Evolutionary conservation across 2,888 invertebrate species (phyloP), one percentile per base, ranked within the genome.

Genomic region (Eumacrocentrus americanus): DNA sequence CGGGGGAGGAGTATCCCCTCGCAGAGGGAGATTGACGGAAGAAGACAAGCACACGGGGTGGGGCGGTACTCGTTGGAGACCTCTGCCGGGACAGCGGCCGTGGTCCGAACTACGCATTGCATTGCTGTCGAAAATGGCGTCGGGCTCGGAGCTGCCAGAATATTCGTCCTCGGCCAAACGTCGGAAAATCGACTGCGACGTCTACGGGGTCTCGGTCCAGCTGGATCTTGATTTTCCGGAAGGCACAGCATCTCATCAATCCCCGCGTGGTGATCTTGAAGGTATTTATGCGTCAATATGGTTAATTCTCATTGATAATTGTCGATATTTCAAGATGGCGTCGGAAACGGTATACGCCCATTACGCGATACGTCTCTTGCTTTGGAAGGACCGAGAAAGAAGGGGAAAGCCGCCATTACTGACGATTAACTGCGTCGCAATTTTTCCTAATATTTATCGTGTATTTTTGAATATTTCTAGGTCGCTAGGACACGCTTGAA

Each of bases 101-200:
- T 57, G 57, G 60, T 67, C 50, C 54, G 67, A 67, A 70, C 68
- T 70, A 70, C 62, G 67, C 62, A 58, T 69, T 71, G 72, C 78
- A 78, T 78, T 77, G 75, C 74, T 76, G 76, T 75, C 67, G 75
- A 81, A 81, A 76, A 81, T 81, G 81, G 81, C 81, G 81, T 79
- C 81, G 70, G 70, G 76, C 69, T 72, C 78, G 73, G 79, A 81
- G 74, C 72, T 77, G 70, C 75, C 73, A 71, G 78, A 80, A 70
- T 78, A 78, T 76, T 78, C 79, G 70, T 79, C 80, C 70, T 76
- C 77, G 71, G 76, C 75, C 59, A 81, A 80, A 74, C 77, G 81
- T 68, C 73, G 80, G 65, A 80, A 78, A 72, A 69, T 80, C 64
- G 79, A 80, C 63, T 69, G 70, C 56, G 70, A 72, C 69, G 68